Percentiles rank a stretch among this genome's conserved stretches.
These are phyloP conservation scores for Percopsis omiscomaycus DNA, from an alignment of 2,797 vertebrate genomes.

Conservation along the genomic window DNA sequence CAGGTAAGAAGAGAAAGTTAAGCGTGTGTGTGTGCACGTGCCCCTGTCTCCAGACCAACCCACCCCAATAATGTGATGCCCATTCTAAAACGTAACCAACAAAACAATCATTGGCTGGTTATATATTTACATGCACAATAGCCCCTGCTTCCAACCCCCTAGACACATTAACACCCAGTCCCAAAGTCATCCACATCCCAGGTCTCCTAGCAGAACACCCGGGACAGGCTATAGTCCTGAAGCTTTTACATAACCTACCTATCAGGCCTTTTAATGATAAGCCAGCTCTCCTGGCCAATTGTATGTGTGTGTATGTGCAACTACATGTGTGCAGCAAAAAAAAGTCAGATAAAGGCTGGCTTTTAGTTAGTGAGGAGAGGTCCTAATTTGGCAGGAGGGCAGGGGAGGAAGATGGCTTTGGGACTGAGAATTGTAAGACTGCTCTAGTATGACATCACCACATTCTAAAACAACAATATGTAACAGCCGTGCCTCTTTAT, in stretches of 20 bases:
- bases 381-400: constrained; percentile 10
- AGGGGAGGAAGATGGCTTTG: constrained; percentile 59
- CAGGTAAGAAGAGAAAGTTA: constrained; percentile 54
- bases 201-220: constrained; percentile 1
- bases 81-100: constrained; percentile 21
- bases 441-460: constrained; percentile 75
- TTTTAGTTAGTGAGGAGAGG: not conserved
- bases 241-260: too few species aligned
- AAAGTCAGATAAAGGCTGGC: too few species aligned
- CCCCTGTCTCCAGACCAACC: constrained; percentile 19
- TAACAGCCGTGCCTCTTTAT: constrained; percentile 66
- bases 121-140: constrained; percentile 75
- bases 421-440: constrained; percentile 65
- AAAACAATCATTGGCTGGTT: constrained; percentile 76
- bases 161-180: constrained; percentile 68
- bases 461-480: constrained; percentile 75
- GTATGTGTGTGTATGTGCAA: too few species aligned
- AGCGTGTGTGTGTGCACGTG: constrained; percentile 31
- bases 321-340: too few species aligned
- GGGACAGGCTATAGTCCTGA: too few species aligned
- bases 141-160: constrained; percentile 43
- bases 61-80: constrained; percentile 44
- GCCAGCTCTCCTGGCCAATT: too few species aligned
- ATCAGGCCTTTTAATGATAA: too few species aligned
- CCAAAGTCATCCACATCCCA: constrained; percentile 68